Evolutionary conservation across 2,113 vertebrate genomes (phyloP).

Genomic region (Lutjanus erythropterus): DNA sequence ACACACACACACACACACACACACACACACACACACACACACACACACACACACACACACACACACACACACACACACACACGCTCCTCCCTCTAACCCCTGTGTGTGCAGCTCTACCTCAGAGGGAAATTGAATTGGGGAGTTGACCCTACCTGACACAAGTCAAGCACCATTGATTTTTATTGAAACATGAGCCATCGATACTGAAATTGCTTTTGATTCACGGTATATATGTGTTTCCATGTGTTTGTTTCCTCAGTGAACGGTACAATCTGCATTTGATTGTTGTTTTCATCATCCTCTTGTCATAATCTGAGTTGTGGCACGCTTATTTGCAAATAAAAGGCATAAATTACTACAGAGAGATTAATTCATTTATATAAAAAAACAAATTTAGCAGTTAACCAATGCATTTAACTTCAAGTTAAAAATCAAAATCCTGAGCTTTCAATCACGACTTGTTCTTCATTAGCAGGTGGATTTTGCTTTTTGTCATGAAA

Average conservation of each 20-base stretch:
- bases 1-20: constrained; percentile 4
- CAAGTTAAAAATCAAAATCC: too few species aligned
- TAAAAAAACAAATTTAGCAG: too few species aligned
- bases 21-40: constrained; percentile 12
- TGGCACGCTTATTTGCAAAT: constrained; percentile 10
- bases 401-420: too few species aligned
- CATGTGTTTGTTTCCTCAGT: constrained; percentile 45
- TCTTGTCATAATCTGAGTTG: constrained; percentile 29
- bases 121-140: constrained; percentile 80
- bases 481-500: not conserved
- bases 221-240: constrained; percentile 38
- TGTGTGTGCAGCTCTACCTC: constrained; percentile 57
- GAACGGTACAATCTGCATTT: constrained; percentile 3
- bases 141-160: constrained; percentile 78
- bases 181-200: constrained; percentile 79
- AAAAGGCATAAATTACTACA: constrained; percentile 14
- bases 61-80: not conserved
- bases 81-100: constrained; percentile 21
- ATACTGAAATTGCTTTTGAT: constrained; percentile 81
- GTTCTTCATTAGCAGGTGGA: not conserved
- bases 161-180: constrained; percentile 81
- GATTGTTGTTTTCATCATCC: constrained; percentile 45
- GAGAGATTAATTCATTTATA: constrained; percentile 5
- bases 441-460: not conserved
- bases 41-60: constrained; percentile 16